A percentile compares a stretch with the other conserved stretches of the same genome.
These are phyloP conservation scores for Protodeltote pygarga DNA, from an alignment of 2,888 invertebrate species.

Conservation along the genomic window DNA sequence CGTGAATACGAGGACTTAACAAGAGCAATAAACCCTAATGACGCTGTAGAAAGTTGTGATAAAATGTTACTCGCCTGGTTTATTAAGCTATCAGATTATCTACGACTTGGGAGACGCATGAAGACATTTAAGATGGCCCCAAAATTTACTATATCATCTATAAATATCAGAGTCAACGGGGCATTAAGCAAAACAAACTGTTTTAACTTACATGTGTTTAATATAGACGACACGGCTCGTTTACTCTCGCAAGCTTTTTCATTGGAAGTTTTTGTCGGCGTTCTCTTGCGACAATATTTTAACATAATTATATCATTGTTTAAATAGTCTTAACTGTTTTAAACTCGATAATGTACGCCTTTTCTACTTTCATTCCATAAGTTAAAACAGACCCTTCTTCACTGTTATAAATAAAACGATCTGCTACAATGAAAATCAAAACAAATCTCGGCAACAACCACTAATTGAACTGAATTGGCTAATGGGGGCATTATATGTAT, in stretches of 20 bases:
- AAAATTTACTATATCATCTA: constrained; percentile 55
- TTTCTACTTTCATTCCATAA: neutral
- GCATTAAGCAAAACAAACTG: constrained; percentile 68
- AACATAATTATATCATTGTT: constrained; percentile 25
- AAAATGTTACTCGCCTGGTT: constrained; percentile 43
- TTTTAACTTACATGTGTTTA: constrained; percentile 55
- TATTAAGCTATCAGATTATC: constrained; percentile 41
- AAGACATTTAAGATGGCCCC: constrained; percentile 53
- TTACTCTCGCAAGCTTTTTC: constrained; percentile 47
- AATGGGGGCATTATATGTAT: constrained; percentile 52
- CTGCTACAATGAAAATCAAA: constrained; percentile 26
- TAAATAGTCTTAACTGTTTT: constrained; percentile 20
- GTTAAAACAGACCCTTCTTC: neutral
- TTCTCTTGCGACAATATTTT: constrained; percentile 26
- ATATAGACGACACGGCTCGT: constrained; percentile 62
- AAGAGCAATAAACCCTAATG: constrained; percentile 45
- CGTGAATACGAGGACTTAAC: constrained; percentile 28
- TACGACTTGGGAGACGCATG: constrained; percentile 31
- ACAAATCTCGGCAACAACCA: constrained; percentile 41
- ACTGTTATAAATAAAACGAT: constrained; percentile 10
- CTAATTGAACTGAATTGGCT: constrained; percentile 60
- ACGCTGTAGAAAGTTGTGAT: constrained; percentile 40
- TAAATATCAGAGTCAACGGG: constrained; percentile 70
- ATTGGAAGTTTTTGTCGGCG: constrained; percentile 29
- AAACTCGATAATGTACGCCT: constrained; percentile 1